These are phyloP conservation scores for Barypeithes pellucidus DNA, from an alignment of 2,888 invertebrate species.

Conservation along the genomic window DNA sequence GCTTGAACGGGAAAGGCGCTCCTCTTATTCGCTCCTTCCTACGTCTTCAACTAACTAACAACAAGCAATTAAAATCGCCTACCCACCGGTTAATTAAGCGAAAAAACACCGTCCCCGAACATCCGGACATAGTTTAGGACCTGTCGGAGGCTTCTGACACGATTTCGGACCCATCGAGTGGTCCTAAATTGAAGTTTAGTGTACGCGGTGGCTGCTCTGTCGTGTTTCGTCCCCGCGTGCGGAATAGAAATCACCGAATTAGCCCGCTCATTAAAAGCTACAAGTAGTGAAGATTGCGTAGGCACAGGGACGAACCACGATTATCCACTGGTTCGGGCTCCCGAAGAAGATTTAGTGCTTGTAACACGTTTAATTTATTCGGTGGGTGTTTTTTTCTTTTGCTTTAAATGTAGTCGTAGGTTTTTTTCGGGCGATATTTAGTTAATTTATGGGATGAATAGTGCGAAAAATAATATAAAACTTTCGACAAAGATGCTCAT, in stretches of 20 bases:
- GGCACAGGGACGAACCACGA: conserved; percentile 38
- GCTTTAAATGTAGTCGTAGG: conserved; percentile 20
- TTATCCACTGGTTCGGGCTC: conserved; percentile 27
- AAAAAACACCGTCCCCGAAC: conserved; percentile 16
- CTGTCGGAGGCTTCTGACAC: conserved; percentile 29
- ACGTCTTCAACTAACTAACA: background rate
- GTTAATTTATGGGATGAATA: background rate
- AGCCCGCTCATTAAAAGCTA: conserved; percentile 70
- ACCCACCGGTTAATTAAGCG: conserved; percentile 46
- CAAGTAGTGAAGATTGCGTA: conserved; percentile 59
- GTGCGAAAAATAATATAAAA: no score
- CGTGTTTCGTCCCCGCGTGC: conserved; percentile 32
- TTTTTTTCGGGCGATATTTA: conserved; percentile 8
- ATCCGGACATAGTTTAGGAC: conserved; percentile 34
- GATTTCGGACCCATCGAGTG: conserved; percentile 25
- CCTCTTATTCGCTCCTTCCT: no score
- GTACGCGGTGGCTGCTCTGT: conserved; percentile 48
- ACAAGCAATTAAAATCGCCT: conserved; percentile 49
- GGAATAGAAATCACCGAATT: conserved; percentile 67
- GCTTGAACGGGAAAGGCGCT: no score
- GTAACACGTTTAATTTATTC: conserved; percentile 28
- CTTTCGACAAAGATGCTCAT: no score
- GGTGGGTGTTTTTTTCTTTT: background rate
- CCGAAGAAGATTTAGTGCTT: conserved; percentile 23
- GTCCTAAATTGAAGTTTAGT: conserved; percentile 54